These are phyloP conservation scores for Mechanitis mazaeus DNA, from an alignment of 2,888 invertebrate species.

Conservation along the genomic window DNA sequence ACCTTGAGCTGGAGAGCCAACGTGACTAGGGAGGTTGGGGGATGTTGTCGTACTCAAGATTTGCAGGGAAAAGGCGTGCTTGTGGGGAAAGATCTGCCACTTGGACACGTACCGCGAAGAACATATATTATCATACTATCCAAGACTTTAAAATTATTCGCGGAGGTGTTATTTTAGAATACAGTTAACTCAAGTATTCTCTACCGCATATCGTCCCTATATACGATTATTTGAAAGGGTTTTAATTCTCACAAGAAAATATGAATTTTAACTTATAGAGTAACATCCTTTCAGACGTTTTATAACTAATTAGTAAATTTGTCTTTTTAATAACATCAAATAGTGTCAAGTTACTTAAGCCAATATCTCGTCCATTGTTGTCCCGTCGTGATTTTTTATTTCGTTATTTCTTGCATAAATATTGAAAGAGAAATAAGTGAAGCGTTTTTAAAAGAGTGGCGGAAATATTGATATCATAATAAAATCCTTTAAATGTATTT, in stretches of 20 bases:
- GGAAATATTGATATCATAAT: constrained; percentile 55
- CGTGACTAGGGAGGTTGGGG: constrained; percentile 45
- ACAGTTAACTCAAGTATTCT: neutral
- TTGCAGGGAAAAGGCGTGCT: constrained; percentile 51
- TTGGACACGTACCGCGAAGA: constrained; percentile 59
- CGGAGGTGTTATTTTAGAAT: constrained; percentile 1
- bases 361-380: constrained; percentile 38
- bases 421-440: constrained; percentile 47
- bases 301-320: too few species aligned
- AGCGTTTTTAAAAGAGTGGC: constrained; percentile 45
- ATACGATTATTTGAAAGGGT: neutral
- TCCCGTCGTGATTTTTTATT: constrained; percentile 43
- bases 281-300: too few species aligned
- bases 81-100: constrained; percentile 44
- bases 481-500: constrained; percentile 49
- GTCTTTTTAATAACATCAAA: too few species aligned
- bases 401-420: constrained; percentile 54
- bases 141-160: constrained; percentile 10
- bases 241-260: neutral
- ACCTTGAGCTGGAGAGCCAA: constrained; percentile 45
- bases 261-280: too few species aligned
- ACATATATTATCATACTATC: constrained; percentile 15
- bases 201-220: neutral
- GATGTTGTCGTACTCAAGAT: constrained; percentile 63
- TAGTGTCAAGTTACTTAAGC: neutral